These are phyloP conservation scores for Thecophora atra DNA, from an alignment of 2,888 invertebrate species.

Conservation along the genomic window DNA sequence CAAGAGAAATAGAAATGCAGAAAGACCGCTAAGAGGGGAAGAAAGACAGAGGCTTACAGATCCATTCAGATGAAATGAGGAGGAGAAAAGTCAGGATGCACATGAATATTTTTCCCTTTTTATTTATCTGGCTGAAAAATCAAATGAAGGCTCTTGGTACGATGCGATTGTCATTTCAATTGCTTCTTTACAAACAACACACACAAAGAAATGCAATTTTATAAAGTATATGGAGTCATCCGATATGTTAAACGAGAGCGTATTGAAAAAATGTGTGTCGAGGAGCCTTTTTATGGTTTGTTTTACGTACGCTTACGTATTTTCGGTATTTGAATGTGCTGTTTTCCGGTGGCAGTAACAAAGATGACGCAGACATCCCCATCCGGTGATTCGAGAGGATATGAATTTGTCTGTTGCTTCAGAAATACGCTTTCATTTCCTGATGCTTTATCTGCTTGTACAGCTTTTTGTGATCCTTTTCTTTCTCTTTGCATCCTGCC, in stretches of 20 bases:
- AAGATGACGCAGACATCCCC: background rate
- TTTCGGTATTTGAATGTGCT: background rate
- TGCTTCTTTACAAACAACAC: background rate
- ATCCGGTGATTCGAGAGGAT: constrained; percentile 11
- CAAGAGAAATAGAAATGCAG: too few species aligned
- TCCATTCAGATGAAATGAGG: too few species aligned
- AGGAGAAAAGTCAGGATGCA: too few species aligned
- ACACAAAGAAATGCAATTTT: background rate
- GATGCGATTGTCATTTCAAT: too few species aligned
- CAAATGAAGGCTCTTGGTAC: too few species aligned
- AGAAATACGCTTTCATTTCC: too few species aligned
- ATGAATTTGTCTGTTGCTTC: constrained; percentile 11
- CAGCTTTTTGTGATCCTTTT: background rate
- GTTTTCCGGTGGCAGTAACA: constrained; percentile 13
- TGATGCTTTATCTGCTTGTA: background rate
- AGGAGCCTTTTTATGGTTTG: background rate
- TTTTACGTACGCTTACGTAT: background rate
- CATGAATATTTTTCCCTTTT: too few species aligned
- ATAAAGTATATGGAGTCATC: constrained; percentile 4
- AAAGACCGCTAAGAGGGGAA: too few species aligned
- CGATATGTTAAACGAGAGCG: constrained; percentile 1
- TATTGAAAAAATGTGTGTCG: constrained; percentile 15
- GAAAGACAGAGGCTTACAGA: background rate
- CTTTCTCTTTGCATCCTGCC: background rate
- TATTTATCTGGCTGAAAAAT: too few species aligned